These are phyloP conservation scores for Papilio elwesi DNA, from an alignment of 2,888 invertebrate species.

Conservation along the genomic window DNA sequence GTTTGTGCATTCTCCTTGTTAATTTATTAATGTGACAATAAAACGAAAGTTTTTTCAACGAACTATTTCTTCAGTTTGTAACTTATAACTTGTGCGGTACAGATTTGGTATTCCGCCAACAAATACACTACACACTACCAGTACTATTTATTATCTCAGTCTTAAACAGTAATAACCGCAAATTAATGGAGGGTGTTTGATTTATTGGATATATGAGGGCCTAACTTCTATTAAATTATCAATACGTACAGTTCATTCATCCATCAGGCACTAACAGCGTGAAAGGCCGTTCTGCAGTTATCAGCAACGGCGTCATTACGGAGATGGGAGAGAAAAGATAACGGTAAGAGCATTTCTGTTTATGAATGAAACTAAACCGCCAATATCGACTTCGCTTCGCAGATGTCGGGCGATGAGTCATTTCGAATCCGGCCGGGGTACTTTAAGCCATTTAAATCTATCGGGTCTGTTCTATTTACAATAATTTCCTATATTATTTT, in stretches of 20 bases:
- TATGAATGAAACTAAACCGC: slow-evolving; percentile 61
- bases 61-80: too few species aligned
- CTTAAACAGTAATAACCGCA: neutral
- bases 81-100: too few species aligned
- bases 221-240: neutral
- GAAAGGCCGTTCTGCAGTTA: slow-evolving; percentile 10
- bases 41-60: too few species aligned
- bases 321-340: slow-evolving; percentile 58
- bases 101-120: too few species aligned
- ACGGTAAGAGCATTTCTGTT: slow-evolving; percentile 59
- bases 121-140: neutral
- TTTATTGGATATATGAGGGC: neutral
- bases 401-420: slow-evolving; percentile 57
- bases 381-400: slow-evolving; percentile 54
- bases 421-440: slow-evolving; percentile 40
- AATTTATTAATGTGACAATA: too few species aligned
- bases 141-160: neutral
- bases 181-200: neutral
- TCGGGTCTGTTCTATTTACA: slow-evolving; percentile 25
- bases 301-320: slow-evolving; percentile 41
- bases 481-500: slow-evolving; percentile 28
- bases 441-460: slow-evolving; percentile 31
- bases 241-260: neutral
- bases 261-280: slow-evolving; percentile 6
- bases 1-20: too few species aligned